Evolutionary conservation across 2,113 vertebrate species (phyloP), one percentile per base, ranked within the genome.

Genomic region (Scatophagus argus): DNA sequence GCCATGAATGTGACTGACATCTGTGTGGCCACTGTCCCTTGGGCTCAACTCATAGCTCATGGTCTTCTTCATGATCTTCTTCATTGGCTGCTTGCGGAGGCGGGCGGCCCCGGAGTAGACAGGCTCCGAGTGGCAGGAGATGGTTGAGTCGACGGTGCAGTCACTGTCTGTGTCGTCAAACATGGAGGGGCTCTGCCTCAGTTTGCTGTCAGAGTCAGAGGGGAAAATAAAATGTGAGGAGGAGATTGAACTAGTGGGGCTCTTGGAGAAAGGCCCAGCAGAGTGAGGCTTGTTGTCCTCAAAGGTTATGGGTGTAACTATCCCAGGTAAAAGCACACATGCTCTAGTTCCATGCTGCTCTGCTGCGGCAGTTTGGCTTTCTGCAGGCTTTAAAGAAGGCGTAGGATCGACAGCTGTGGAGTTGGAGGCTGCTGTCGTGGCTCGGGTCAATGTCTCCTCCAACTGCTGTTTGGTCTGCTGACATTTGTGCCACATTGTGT

Each of bases 21-120:
- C 95, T 0, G 69, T 66, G 72, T 93, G 93, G 7, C 78, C 38
- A 14, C 58, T 38, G 32, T 88, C 90, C 38, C 88, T 86, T 0
- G 76, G 64, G 6, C 77, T 80, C 31, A 92, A 61, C 76, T 96
- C 94, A 0, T 89, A 95, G 83, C 93, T 94, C 85, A 93, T 79
- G 0, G 93, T 95, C 87, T 95, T 96, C 92, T 95, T 96, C 95
- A 95, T 96, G 43, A 95, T 94, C 79, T 96, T 96, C 81, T 96
- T 96, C 80, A 95, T 88, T 0, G 95, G 95, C 25, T 95, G 95
- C 63, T 94, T 96, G 75, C 93, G 94, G 32, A 93, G 93, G n/a
- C 85, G 89, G 0, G 88, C 31, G 1, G 82, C 62, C 0, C 87
- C 90, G 0, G 92, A 89, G 87, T 88, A 92, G 59, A 89, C 69